Conservation (phyloP, 2,797 vertebrate genomes). For the Enteromius afrohamiltoni region DNA sequence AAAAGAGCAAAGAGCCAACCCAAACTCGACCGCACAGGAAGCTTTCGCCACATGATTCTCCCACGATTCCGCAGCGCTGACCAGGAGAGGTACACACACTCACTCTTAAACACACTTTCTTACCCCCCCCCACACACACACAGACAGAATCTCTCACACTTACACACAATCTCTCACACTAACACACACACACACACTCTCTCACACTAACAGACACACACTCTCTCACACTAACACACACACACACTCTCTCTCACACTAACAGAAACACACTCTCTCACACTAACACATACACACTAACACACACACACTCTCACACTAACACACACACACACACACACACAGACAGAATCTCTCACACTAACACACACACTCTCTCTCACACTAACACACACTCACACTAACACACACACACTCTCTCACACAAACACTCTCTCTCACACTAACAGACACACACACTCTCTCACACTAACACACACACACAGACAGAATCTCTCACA, state of each 20-base stretch:
- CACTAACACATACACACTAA: neutral
- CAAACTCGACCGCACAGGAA: slow-evolving; percentile 95
- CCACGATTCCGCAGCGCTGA: slow-evolving; percentile 93
- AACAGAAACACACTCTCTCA: neutral
- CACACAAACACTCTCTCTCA: too few relatives aligned
- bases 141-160: too few relatives aligned
- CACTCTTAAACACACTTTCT: neutral
- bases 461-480: too few relatives aligned
- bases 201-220: neutral
- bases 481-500: too few relatives aligned
- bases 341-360: neutral
- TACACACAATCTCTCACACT: neutral
- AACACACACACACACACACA: neutral
- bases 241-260: neutral
- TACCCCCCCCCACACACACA: neutral
- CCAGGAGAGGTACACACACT: slow-evolving; percentile 85
- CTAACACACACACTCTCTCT: too few relatives aligned
- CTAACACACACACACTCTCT: neutral
- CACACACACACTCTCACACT: neutral
- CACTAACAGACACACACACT: too few relatives aligned
- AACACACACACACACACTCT: neutral
- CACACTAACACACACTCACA: too few relatives aligned
- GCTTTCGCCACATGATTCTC: slow-evolving; percentile 94
- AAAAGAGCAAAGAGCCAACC: slow-evolving; percentile 95
- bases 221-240: neutral